phyloP scores from a whole-genome alignment of 1,140 invertebrate species.

The Drosophila fuyamai region DNA sequence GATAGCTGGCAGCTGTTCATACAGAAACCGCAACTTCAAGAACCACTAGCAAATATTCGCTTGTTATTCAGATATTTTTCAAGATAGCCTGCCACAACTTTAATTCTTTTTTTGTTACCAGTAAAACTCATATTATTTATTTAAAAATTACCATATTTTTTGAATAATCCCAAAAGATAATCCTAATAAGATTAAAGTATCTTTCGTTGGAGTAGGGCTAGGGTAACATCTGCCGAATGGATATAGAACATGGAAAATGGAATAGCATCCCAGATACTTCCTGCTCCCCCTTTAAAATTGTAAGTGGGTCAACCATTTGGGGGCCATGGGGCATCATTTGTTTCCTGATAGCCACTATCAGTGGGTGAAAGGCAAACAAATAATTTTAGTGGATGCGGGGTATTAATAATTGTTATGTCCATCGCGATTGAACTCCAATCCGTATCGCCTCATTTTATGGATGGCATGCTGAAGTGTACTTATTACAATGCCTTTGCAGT shows the following conservation, averaged over 20 bases:
- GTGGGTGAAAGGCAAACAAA: slow-evolving; percentile 13
- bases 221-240: slow-evolving; percentile 14
- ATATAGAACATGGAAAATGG: background rate
- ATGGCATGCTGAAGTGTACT: slow-evolving; percentile 19
- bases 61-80: background rate
- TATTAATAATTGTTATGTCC: slow-evolving; percentile 49
- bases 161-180: no score
- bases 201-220: background rate
- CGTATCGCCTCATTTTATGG: slow-evolving; percentile 53
- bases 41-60: background rate
- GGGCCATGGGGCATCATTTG: slow-evolving; percentile 10
- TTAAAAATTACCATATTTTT: no score
- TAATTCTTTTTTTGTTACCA: background rate
- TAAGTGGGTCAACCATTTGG: slow-evolving; percentile 44
- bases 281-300: background rate
- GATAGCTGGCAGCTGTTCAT: slow-evolving; percentile 33
- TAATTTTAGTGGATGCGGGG: background rate
- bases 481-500: slow-evolving; percentile 5
- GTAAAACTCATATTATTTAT: no score
- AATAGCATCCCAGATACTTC: background rate
- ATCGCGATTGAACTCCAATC: slow-evolving; percentile 53
- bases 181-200: no score
- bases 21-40: slow-evolving; percentile 14
- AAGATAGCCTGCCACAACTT: slow-evolving; percentile 2
- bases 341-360: slow-evolving; percentile 31